Evolutionary conservation across 2,888 invertebrate species (phyloP), one percentile per base, ranked within the genome.

Genomic region (Iselma pallidipennis): DNA sequence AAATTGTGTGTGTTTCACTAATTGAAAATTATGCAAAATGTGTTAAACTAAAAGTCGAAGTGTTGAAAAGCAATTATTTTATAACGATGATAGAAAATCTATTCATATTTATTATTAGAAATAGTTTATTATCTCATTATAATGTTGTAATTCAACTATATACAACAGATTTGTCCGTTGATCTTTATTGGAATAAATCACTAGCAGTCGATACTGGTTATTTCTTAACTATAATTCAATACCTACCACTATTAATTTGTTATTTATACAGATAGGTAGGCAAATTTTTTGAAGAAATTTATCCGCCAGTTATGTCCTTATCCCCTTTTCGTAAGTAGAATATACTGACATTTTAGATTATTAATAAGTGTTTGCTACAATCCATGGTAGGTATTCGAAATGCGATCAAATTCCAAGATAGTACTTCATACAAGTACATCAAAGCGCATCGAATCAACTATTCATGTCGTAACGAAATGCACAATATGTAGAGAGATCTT

Each of bases 1-100:
- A 55, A 25, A 26, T 45, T 37, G 4, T 16, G 4, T 16, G 16
- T 45, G 58, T 53, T 52, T 33, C 53, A 48, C 53, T 52, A 58
- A 52, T 58, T 37, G 58, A 16, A 31, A 56, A 19, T 42, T 19
- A 42, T 42, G 42, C 19, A 42, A 16, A 42, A 9, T 42, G n/a
- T n/a, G n/a, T n/a, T n/a, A n/a, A n/a, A n/a, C n/a, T n/a, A n/a
- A n/a, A n/a, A n/a, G n/a, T n/a, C n/a, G n/a, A n/a, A n/a, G n/a
- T n/a, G n/a, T n/a, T n/a, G n/a, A n/a, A n/a, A n/a, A n/a, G n/a
- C n/a, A n/a, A n/a, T n/a, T n/a, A n/a, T n/a, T n/a, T n/a, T n/a
- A n/a, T n/a, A n/a, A n/a, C n/a, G n/a, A n/a, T n/a, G n/a, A n/a
- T n/a, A n/a, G 14, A 19, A 42, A 42, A 42, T 19, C 42, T 42